phyloP scores from a whole-genome alignment of 2,113 vertebrate genomes.

The Dendropsophus ebraccatus region DNA sequence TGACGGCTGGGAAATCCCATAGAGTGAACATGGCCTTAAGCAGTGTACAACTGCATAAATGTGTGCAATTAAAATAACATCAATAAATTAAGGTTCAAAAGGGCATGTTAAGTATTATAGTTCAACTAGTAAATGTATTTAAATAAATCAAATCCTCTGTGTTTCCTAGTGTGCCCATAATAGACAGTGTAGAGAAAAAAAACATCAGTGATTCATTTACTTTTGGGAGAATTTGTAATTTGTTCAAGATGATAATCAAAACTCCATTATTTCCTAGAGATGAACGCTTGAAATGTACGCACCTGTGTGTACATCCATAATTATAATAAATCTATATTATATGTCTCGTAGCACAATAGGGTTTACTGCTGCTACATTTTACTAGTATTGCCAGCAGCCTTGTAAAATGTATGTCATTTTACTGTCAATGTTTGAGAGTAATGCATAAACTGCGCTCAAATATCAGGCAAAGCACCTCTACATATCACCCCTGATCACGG shows the following conservation, averaged over 20 bases:
- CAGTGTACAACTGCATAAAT: too few species aligned
- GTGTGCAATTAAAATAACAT: too few species aligned
- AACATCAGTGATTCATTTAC: neutral
- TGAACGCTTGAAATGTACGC: neutral
- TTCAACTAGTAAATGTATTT: too few species aligned
- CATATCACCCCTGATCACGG: slow-evolving; percentile 48
- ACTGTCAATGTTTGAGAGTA: slow-evolving; percentile 62
- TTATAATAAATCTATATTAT: neutral
- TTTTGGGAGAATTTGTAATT: neutral
- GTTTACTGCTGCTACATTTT: neutral
- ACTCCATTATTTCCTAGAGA: neutral
- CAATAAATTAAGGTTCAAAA: too few species aligned
- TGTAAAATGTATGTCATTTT: slow-evolving; percentile 22
- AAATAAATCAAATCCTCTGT: too few species aligned
- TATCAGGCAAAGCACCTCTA: slow-evolving; percentile 50
- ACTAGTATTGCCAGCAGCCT: neutral
- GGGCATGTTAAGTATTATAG: too few species aligned
- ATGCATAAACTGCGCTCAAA: slow-evolving; percentile 67
- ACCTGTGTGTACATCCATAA: neutral
- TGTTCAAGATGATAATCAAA: neutral
- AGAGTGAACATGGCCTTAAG: too few species aligned
- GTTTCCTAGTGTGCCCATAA: neutral
- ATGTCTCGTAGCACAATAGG: neutral
- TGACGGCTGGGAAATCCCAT: too few species aligned
- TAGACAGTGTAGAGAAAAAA: neutral